Evolutionary conservation across 2,888 invertebrate species (phyloP).

Genomic region (Papilio gigon): DNA sequence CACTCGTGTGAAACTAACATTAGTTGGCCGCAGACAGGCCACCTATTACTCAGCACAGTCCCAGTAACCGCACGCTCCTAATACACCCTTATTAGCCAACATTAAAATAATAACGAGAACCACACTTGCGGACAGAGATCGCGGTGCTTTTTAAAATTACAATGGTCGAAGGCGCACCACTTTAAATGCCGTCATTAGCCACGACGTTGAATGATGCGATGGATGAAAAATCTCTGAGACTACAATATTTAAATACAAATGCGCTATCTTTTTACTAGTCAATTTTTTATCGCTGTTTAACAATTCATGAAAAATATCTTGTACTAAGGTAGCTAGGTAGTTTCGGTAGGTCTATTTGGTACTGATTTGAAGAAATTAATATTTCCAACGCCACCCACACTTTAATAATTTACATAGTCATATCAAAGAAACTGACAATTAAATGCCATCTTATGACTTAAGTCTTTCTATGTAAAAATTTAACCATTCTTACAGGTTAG

Average conservation of each 20-base stretch:
- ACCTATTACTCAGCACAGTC: constrained; percentile 65
- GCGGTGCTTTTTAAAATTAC: constrained; percentile 51
- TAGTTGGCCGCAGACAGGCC: constrained; percentile 61
- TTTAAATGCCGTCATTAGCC: constrained; percentile 8
- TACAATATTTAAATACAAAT: not conserved
- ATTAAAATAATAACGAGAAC: constrained; percentile 69
- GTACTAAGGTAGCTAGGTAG: no score
- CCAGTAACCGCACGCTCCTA: constrained; percentile 66
- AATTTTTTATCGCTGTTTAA: no score
- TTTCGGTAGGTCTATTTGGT: no score
- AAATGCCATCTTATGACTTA: no score
- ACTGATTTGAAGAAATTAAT: no score
- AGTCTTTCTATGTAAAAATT: no score
- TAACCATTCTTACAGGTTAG: no score
- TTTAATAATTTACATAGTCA: no score
- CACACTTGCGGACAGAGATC: constrained; percentile 48
- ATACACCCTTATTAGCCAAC: constrained; percentile 64
- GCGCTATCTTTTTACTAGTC: not conserved
- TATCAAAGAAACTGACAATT: no score
- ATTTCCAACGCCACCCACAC: no score
- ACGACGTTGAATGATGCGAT: constrained; percentile 7
- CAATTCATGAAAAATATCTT: no score
- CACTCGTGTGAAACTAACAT: constrained; percentile 32
- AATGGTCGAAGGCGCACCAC: constrained; percentile 30
- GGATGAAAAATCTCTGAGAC: constrained; percentile 2